These are phyloP conservation scores for Hypotaenidia okinawae DNA, from an alignment of 2,797 vertebrate genomes.

Conservation along the genomic window DNA sequence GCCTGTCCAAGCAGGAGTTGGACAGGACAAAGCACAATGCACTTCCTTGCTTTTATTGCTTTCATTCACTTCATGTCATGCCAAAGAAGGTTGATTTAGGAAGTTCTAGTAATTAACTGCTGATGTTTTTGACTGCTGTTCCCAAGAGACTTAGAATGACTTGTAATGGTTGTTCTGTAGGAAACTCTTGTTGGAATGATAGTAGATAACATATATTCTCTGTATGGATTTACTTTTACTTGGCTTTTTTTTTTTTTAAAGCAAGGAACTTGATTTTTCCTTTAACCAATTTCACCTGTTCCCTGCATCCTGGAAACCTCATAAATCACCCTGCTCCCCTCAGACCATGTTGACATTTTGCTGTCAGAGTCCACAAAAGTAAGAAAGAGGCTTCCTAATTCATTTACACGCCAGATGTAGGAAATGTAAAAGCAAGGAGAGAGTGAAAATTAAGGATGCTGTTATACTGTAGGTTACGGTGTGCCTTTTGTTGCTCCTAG, in stretches of 20 bases:
- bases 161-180: slow-evolving; percentile 70
- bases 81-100: slow-evolving; percentile 76
- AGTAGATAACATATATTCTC: slow-evolving; percentile 46
- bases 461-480: background rate
- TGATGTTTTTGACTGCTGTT: slow-evolving; percentile 74
- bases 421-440: background rate
- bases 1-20: slow-evolving; percentile 64
- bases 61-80: slow-evolving; percentile 76
- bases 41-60: slow-evolving; percentile 78
- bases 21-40: slow-evolving; percentile 78
- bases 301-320: background rate
- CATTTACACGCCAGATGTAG: background rate
- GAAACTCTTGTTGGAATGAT: slow-evolving; percentile 56
- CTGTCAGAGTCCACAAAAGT: background rate
- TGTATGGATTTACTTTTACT: background rate
- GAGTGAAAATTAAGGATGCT: background rate
- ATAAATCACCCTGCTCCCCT: background rate
- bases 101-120: slow-evolving; percentile 72
- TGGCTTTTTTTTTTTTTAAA: slow-evolving; percentile 45
- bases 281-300: slow-evolving; percentile 35
- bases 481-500: background rate
- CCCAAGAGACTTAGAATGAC: slow-evolving; percentile 59
- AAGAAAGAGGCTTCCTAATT: background rate
- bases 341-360: background rate
- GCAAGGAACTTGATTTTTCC: background rate